Percentiles rank a stretch among this genome's conserved stretches.
phyloP scores from a whole-genome alignment of 1,140 invertebrate species.

The Brachystomella parvula region DNA sequence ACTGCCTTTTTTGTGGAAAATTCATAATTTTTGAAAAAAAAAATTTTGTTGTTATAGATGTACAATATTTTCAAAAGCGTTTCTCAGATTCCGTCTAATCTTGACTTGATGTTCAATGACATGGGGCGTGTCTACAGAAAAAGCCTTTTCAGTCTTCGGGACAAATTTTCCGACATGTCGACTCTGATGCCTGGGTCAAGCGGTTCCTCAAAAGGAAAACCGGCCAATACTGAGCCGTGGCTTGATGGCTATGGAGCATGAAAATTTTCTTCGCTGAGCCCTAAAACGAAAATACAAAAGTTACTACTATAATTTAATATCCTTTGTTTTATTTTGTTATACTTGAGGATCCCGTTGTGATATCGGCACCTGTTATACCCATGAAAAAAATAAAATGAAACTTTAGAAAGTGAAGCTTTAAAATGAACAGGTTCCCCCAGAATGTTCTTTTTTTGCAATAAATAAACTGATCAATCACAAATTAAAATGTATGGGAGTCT shows the following conservation, averaged over 20 bases:
- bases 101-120: slow-evolving; percentile 12
- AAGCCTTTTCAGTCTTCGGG: not conserved
- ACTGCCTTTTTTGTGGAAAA: not conserved
- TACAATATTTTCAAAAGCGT: not conserved
- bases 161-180: not conserved
- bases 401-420: no score
- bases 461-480: no score
- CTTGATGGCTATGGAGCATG: not conserved
- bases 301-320: no score
- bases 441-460: no score
- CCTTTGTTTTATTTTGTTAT: no score
- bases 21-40: slow-evolving; percentile 3
- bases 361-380: no score
- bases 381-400: no score
- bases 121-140: slow-evolving; percentile 8
- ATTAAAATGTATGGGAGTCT: no score
- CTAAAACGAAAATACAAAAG: not conserved
- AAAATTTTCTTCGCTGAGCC: not conserved
- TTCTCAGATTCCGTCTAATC: not conserved
- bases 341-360: no score
- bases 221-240: not conserved
- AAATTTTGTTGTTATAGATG: no score
- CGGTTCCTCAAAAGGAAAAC: not conserved
- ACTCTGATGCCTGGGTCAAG: not conserved
- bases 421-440: no score